Evolutionary conservation across 2,113 vertebrate species (phyloP).

Genomic region (Electrona antarctica): DNA sequence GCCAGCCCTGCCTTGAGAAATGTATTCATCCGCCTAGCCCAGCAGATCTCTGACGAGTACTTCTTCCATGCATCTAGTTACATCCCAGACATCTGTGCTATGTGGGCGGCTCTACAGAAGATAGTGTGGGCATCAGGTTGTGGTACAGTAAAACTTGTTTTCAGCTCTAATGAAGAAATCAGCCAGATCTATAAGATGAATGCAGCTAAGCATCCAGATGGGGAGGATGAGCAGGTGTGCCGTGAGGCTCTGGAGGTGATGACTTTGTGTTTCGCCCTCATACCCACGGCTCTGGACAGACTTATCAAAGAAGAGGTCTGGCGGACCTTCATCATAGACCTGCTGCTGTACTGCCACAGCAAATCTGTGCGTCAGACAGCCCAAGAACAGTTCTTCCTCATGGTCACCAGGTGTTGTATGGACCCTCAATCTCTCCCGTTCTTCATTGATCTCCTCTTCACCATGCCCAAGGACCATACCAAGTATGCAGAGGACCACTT

Average conservation of each 20-base stretch:
- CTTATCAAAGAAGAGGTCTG: conserved; percentile 99
- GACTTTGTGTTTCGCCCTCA: conserved; percentile 97
- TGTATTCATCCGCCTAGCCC: conserved; percentile 96
- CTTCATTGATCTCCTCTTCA: conserved; percentile 98
- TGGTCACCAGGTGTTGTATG: conserved; percentile 99
- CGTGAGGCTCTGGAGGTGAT: conserved; percentile 98
- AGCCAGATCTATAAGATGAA: conserved; percentile 98
- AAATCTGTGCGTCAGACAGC: conserved; percentile 98
- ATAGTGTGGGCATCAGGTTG: conserved; percentile 98
- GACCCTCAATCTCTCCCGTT: conserved; percentile 96
- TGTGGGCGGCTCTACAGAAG: conserved; percentile 96
- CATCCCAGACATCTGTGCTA: conserved; percentile 98
- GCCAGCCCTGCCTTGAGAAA: conserved; percentile 98
- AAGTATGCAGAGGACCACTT: conserved; percentile 98
- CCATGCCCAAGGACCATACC: conserved; percentile 94
- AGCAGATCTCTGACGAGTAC: conserved; percentile 97
- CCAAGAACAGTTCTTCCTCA: conserved; percentile 98
- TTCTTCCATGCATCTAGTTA: conserved; percentile 93
- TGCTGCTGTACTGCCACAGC: conserved; percentile 98
- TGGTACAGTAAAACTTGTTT: conserved; percentile 94
- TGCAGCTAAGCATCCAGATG: conserved; percentile 92
- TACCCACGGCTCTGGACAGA: conserved; percentile 95
- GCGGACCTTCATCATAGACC: conserved; percentile 98
- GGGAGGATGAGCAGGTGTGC: conserved; percentile 98
- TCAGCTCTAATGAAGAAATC: conserved; percentile 97